Evolutionary conservation across 1,140 invertebrate species (phyloP).

Genomic region (Caenorhabditis remanei): DNA sequence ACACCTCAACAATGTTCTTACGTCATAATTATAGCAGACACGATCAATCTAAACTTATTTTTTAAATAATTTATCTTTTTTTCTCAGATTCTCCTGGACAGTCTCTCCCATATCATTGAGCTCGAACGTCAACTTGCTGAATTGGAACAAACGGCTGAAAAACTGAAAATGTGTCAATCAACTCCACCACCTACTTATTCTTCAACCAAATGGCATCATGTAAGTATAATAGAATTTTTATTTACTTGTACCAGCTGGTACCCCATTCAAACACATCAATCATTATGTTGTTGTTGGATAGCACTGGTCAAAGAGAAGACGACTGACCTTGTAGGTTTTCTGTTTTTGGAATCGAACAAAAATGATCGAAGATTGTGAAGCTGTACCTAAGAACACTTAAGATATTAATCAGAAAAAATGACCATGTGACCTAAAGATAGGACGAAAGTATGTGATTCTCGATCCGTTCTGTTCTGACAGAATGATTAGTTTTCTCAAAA

Average conservation of each 20-base stretch:
- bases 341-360: neutral
- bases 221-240: neutral
- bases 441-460: too few relatives aligned
- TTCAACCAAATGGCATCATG: conserved; percentile 10
- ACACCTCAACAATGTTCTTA: too few relatives aligned
- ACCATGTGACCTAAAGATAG: neutral
- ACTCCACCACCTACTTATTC: neutral
- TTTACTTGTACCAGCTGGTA: conserved; percentile 1
- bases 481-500: too few relatives aligned
- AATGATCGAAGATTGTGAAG: neutral
- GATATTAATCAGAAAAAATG: neutral
- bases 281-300: conserved; percentile 34
- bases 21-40: too few relatives aligned
- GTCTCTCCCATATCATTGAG: conserved; percentile 22
- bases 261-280: conserved; percentile 31
- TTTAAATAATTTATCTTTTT: neutral
- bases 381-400: neutral
- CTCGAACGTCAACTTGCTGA: conserved; percentile 48
- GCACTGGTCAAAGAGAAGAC: conserved; percentile 1
- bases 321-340: conserved; percentile 15
- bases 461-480: too few relatives aligned
- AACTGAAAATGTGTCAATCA: conserved; percentile 26
- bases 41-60: too few relatives aligned
- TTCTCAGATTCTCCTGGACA: conserved; percentile 26
- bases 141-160: conserved; percentile 19